phyloP scores from a whole-genome alignment of 2,113 vertebrate species.

The Catharus bicknelli region DNA sequence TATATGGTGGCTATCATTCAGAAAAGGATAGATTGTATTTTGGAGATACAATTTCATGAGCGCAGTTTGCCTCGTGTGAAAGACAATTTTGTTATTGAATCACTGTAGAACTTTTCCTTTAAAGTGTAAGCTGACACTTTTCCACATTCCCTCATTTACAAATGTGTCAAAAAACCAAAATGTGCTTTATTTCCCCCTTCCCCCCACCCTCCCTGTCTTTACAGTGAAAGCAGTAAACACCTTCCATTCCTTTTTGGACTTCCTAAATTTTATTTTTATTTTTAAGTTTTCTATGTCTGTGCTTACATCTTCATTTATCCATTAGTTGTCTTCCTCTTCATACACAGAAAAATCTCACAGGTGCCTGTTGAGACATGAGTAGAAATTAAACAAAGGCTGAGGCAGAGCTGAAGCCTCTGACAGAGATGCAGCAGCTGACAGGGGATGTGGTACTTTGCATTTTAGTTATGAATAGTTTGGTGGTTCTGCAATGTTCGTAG shows the following conservation, averaged over 20 bases:
- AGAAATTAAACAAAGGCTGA: neutral
- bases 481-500: neutral
- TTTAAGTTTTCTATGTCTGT: fast-evolving
- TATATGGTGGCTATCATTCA: neutral
- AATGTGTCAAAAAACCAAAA: neutral
- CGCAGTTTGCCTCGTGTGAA: neutral
- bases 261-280: neutral
- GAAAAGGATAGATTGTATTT: neutral
- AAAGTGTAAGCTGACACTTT: neutral
- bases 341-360: neutral
- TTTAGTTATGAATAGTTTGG: neutral
- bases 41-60: neutral
- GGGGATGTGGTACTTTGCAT: neutral
- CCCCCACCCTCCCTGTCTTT: neutral
- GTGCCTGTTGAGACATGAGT: fast-evolving
- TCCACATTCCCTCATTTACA: neutral
- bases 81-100: neutral
- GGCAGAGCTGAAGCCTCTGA: neutral
- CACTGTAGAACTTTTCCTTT: neutral
- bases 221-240: neutral
- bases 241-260: neutral
- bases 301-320: neutral
- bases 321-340: neutral
- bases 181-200: neutral
- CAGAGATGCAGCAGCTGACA: neutral